These are phyloP conservation scores for Rhinoderma darwinii DNA, from an alignment of 2,113 vertebrate species.

Conservation along the genomic window DNA sequence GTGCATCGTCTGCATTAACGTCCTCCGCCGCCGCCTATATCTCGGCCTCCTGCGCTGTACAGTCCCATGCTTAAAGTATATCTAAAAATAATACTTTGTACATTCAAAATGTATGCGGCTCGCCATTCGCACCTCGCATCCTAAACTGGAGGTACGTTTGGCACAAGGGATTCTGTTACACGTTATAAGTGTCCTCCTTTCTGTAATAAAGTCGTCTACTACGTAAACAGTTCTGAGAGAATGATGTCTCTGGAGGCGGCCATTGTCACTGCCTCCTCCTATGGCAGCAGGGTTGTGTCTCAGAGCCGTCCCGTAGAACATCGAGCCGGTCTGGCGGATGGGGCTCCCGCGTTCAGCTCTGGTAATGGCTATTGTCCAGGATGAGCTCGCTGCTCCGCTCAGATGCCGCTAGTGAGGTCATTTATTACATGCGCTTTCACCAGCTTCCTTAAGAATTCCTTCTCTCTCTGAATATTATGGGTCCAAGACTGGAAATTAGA, in stretches of 20 bases:
- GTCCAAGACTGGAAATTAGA: conserved; percentile 89
- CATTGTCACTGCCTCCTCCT: not conserved
- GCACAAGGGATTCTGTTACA: conserved; percentile 31
- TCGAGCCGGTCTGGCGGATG: conserved; percentile 10
- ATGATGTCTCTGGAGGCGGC: not conserved
- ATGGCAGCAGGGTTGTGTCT: not conserved
- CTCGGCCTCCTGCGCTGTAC: conserved; percentile 18
- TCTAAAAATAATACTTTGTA: conserved; percentile 70
- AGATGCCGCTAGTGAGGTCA: conserved; percentile 94
- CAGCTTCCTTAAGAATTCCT: conserved; percentile 95
- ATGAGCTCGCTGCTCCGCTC: conserved; percentile 66
- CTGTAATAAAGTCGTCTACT: conserved; percentile 21
- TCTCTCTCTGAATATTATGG: conserved; percentile 96
- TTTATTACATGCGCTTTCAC: conserved; percentile 92
- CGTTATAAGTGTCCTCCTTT: not conserved
- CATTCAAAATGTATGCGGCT: conserved; percentile 66
- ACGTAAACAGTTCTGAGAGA: conserved; percentile 21
- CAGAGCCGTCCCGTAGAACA: conserved; percentile 14
- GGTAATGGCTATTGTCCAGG: conserved; percentile 61
- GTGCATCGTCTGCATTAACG: not conserved
- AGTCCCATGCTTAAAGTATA: conserved; percentile 21
- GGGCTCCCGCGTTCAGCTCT: conserved; percentile 7
- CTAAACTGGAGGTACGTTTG: conserved; percentile 48
- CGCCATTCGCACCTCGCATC: conserved; percentile 29
- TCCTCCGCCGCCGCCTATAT: not conserved